Evolutionary conservation across 2,797 vertebrate species (phyloP).

Genomic region (Hyperoplus lanceolatus): DNA sequence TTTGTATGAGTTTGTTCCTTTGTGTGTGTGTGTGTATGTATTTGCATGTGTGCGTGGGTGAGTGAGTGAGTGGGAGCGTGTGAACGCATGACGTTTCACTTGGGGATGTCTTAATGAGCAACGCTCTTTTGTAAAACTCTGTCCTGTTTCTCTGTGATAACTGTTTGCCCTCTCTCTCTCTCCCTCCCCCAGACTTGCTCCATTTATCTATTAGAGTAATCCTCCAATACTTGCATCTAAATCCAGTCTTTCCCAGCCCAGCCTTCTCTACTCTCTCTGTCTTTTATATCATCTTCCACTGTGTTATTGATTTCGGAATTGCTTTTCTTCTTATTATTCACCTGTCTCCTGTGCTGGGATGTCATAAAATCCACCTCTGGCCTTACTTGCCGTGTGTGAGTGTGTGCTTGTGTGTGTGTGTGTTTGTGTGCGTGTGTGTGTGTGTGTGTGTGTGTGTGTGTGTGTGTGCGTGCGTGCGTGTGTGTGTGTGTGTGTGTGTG

Average conservation of each 20-base stretch:
- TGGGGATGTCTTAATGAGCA: slow-evolving; percentile 36
- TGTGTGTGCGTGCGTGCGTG: slow-evolving; percentile 21
- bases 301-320: neutral
- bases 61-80: slow-evolving; percentile 8
- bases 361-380: slow-evolving; percentile 35
- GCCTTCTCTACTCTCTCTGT: slow-evolving; percentile 17
- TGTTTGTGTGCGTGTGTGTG: slow-evolving; percentile 28
- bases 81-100: slow-evolving; percentile 46
- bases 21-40: neutral
- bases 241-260: slow-evolving; percentile 30
- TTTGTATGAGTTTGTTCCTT: slow-evolving; percentile 36
- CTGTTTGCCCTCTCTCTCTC: neutral
- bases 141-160: slow-evolving; percentile 61
- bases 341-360: slow-evolving; percentile 42
- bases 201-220: slow-evolving; percentile 21
- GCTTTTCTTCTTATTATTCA: slow-evolving; percentile 47
- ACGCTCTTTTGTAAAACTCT: slow-evolving; percentile 32
- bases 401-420: slow-evolving; percentile 20
- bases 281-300: slow-evolving; percentile 43
- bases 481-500: slow-evolving; percentile 24
- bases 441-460: slow-evolving; percentile 21
- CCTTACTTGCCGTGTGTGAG: slow-evolving; percentile 39
- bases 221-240: slow-evolving; percentile 27
- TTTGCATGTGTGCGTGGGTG: neutral
- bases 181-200: slow-evolving; percentile 11